Base-by-base conservation (phyloP, 2,888 invertebrate genomes). In the Synanthedon formicaeformis region DNA sequence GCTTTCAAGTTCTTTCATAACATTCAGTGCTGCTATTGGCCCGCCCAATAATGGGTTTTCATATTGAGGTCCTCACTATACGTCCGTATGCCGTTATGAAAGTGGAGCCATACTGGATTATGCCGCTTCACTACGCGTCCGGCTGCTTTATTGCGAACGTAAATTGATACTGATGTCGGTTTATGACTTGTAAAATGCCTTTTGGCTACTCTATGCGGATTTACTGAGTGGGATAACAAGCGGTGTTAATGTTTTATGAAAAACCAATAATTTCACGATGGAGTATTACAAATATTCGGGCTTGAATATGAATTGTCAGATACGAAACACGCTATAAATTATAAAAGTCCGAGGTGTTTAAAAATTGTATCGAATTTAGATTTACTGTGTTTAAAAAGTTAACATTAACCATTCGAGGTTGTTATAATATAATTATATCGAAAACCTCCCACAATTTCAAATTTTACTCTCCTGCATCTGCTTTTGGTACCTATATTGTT, bases 181-280 rank as follows among this genome's bases (percentile, higher is more conserved):
- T 65, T 65, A 66, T 61, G 53, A 58, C 58, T 58, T 57, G 60
- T 57, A 57, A 62, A 61, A 59, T 57, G 59, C 56, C 59, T 58
- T 55, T 53, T 57, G 52, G 50, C 54, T 56, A 13, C 14, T 14
- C 60, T 51, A 60, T 58, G 59, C 56, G 59, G 54, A 54, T 57
- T 59, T 57, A 52, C 55, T 58, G 57, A 51, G 55, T 57, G 53
- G 54, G 41, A 45, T 51, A 13, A 41, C 16, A 51, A 16, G 13
- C 13, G 50, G 50, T 13, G 13, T 23, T 13, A 34, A 12, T 10
- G 10, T 34, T 34, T 34, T 34, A 34, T 34, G 10, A 34, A 34
- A 2, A 34, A 8, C 34, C 34, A 34, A 34, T 34, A 34, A 34
- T 34, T 34, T 34, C 34, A 34, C 34, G 6, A 8, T 8, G 6